These are phyloP conservation scores for Aphelinus atriplicis DNA, from an alignment of 1,140 invertebrate species.

Conservation along the genomic window DNA sequence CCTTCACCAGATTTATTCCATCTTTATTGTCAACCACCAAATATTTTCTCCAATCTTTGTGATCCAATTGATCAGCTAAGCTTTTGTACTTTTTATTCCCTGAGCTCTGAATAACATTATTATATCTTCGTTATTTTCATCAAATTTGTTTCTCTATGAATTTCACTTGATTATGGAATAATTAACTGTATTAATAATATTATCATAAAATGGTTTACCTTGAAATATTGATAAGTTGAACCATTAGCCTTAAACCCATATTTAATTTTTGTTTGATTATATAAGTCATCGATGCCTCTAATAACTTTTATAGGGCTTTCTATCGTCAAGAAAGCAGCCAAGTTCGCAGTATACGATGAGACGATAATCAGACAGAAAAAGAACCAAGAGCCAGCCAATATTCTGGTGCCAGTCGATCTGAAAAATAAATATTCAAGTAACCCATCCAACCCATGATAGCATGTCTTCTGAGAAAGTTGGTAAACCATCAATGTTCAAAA, in stretches of 20 bases:
- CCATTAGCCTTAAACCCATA: conserved; percentile 86
- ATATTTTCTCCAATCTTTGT: conserved; percentile 64
- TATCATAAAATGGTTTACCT: conserved; percentile 65
- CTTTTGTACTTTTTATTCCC: conserved; percentile 76
- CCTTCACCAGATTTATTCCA: conserved; percentile 72
- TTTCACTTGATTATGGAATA: neutral
- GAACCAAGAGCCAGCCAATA: conserved; percentile 86
- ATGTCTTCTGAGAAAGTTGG: no score
- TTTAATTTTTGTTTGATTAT: conserved; percentile 72
- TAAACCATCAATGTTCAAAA: no score
- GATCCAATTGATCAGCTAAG: conserved; percentile 81
- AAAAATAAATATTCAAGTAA: conserved; percentile 15
- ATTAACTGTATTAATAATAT: neutral
- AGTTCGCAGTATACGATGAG: conserved; percentile 93
- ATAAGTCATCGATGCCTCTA: conserved; percentile 77
- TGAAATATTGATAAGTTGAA: conserved; percentile 84
- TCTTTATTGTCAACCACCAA: conserved; percentile 77
- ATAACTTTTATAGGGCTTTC: conserved; percentile 85
- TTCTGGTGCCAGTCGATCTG: conserved; percentile 80
- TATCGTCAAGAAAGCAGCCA: conserved; percentile 92
- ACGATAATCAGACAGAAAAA: conserved; percentile 93
- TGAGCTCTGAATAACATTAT: conserved; percentile 64
- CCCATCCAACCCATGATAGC: no score
- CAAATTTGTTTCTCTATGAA: neutral
- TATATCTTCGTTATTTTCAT: neutral